Evolutionary conservation across 2,888 invertebrate species (phyloP), one percentile per base, ranked within the genome.

Genomic region (Eupeodes luniger): DNA sequence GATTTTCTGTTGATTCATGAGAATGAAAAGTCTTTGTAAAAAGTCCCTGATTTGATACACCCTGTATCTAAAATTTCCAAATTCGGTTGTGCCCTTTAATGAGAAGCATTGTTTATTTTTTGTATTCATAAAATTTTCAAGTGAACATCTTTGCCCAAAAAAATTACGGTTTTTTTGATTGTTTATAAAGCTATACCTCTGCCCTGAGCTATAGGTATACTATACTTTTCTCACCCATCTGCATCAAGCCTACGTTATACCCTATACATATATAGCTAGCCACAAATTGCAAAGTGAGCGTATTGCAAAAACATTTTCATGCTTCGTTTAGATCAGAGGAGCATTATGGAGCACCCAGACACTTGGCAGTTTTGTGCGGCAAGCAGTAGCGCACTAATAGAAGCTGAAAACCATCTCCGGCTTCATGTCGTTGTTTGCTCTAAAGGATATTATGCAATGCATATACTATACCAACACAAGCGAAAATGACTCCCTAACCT

Each of bases 301-400:
- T 87, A 84, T 76, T 83, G 80, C 80, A 76, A 84, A 76, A 87
- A 80, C 87, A 76, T 83, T 87, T 87, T 84, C 76, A 80, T 83
- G 84, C 77, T 81, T 67, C 76, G 84, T 84, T 84, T 77, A 51
- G 80, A 84, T 84, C 76, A 74, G 64, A 76, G 44, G 49, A 83
- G 55, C 84, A 81, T 87, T 87, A 80, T 80, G 66, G 80, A 84
- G 83, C 76, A 36, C 11, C 9, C 47, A 78, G 87, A 87, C 84
- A 74, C 87, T 74, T 84, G 67, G 72, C 66, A 84, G 80, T 74
- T 72, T 84, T 87, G 87, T 87, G 87, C 84, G 80, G 87, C 80
- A 87, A 61, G 72, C 84, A 80, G 79, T 80, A 82, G 76, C 78
- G 74, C 75, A 75, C 83, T 75, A 86, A 86, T 79, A 75, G 75